Base-by-base conservation (phyloP, 2,797 vertebrate genomes). In the Kryptolebias ocellatus region DNA sequence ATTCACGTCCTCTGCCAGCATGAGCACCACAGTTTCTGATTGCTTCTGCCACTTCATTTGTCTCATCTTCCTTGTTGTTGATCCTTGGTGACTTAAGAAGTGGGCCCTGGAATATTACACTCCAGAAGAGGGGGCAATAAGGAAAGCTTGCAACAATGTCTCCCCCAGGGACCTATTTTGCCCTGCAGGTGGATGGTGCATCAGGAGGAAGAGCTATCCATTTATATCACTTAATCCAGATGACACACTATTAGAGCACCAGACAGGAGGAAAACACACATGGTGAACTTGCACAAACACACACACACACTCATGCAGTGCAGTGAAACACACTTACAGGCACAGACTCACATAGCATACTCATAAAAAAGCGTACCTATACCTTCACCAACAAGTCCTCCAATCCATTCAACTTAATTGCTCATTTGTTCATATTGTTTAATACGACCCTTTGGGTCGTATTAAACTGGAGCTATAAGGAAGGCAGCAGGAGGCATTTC, bases 161-260 rank as follows among this genome's bases (percentile, higher is more conserved):
- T 52, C 63, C 63, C 72, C 70, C 28, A 2, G 59, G 72, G 80
- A 27, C 58, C 69, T 61, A 28, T 85, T 85, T 84, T 55, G 51
- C 50, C 62, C 78, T 84, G 83, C 81, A 83, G 88, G 86, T 82
- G 76, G 76, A 80, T 46, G 68, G 42, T 58, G 75, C 81, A 87
- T 79, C 77, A 75, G 69, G 79, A 78, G 60, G 81, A 76, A 72
- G 77, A 76, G 70, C 72, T 56, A 82, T 83, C 81, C 87, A 92
- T 92, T 90, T 91, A 90, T 90, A 87, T 90, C 88, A 92, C 85
- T 90, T 91, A 90, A 90, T 89, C 76, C 80, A 77, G 75, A 61
- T 58, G 86, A 89, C 86, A 89, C 72, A 65, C 76, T 68, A 90
- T 91, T 87, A 88, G 76, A 75, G 70, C 10, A 1, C 53, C 31